Evolutionary conservation across 2,113 vertebrate species (phyloP).

Genomic region (Verasper variegatus): DNA sequence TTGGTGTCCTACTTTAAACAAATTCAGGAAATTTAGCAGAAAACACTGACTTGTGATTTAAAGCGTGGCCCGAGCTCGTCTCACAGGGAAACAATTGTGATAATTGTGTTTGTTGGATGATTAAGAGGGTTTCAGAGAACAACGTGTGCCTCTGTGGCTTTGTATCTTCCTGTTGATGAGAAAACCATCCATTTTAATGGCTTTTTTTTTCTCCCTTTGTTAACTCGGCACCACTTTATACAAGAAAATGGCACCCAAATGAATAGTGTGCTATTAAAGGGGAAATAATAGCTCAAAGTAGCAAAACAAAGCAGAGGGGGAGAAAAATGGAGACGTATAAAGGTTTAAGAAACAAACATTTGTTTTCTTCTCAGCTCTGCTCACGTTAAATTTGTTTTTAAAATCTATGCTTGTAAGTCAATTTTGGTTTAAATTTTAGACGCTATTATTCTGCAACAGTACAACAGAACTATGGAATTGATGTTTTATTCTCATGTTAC

Average conservation of each 20-base stretch:
- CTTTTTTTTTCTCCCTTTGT: conserved; percentile 76
- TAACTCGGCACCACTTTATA: conserved; percentile 67
- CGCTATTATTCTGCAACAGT: no score
- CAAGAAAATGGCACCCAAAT: conserved; percentile 64
- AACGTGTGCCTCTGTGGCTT: conserved; percentile 51
- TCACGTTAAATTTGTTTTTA: conserved; percentile 27
- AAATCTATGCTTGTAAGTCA: neutral
- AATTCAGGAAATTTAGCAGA: neutral
- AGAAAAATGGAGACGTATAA: conserved; percentile 11
- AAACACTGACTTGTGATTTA: conserved; percentile 20
- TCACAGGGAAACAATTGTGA: conserved; percentile 42
- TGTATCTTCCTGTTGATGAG: conserved; percentile 70
- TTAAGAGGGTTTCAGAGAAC: conserved; percentile 67
- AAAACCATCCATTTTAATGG: conserved; percentile 73
- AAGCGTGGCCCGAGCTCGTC: neutral
- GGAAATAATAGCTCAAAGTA: conserved; percentile 74
- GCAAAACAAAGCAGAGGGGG: conserved; percentile 67
- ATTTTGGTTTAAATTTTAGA: conserved; percentile 10
- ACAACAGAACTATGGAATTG: no score
- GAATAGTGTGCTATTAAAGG: conserved; percentile 69
- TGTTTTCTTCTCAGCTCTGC: conserved; percentile 57
- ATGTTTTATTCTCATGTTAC: no score
- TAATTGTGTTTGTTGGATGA: conserved; percentile 76
- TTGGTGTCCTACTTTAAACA: conserved; percentile 19
- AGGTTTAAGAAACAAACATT: conserved; percentile 62